These are phyloP conservation scores for Calvadosia cruxmelitensis DNA, from an alignment of 30 jellyfish, hydroid and myxozoan genomes.

Conservation along the genomic window DNA sequence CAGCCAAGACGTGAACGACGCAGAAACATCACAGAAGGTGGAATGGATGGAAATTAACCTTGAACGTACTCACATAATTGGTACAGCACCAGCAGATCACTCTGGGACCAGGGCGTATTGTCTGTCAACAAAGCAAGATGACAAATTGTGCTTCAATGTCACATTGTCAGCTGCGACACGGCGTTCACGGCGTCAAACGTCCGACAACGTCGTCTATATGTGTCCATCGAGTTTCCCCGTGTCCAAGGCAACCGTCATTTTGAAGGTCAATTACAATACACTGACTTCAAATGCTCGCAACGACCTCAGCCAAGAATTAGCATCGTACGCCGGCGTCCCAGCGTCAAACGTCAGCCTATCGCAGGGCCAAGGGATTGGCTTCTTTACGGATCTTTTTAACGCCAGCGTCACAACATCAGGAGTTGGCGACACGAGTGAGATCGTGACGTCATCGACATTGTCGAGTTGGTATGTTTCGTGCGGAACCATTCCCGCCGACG, in stretches of 20 bases:
- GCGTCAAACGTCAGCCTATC: background rate
- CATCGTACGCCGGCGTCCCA: slow-evolving; percentile 9
- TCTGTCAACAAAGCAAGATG: too few relatives aligned
- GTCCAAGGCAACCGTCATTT: background rate
- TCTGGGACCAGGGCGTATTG: too few relatives aligned
- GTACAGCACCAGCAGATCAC: background rate
- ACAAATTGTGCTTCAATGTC: too few relatives aligned
- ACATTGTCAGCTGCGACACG: too few relatives aligned
- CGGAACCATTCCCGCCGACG: background rate
- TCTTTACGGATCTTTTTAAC: background rate
- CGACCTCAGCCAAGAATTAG: background rate
- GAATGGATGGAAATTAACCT: too few relatives aligned
- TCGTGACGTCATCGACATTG: background rate
- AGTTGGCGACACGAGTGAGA: background rate
- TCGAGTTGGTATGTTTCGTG: slow-evolving; percentile 4
- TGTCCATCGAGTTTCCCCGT: background rate
- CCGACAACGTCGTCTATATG: too few relatives aligned
- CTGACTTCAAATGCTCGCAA: background rate
- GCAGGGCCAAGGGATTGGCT: background rate
- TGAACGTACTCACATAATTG: too few relatives aligned
- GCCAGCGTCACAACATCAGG: slow-evolving; percentile 8
- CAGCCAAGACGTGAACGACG: too few relatives aligned
- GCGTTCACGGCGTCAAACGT: too few relatives aligned
- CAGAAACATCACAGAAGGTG: too few relatives aligned
- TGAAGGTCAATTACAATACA: too few relatives aligned